These are phyloP conservation scores for Corvus moneduloides DNA, from an alignment of 2,113 vertebrate genomes.

Conservation along the genomic window DNA sequence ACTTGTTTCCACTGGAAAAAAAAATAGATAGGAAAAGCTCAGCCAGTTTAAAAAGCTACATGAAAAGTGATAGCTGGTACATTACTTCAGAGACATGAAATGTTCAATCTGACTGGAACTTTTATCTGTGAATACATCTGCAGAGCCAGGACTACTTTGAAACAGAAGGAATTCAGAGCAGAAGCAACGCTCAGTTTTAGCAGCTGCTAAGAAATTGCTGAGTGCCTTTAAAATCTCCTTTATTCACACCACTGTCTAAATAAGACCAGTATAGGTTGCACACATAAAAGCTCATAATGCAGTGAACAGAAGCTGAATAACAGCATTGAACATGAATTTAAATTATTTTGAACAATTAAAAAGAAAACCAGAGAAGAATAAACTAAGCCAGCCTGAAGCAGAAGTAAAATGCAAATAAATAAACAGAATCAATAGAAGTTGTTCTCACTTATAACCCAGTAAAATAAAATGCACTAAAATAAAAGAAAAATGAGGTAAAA, in stretches of 20 bases:
- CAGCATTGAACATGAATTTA: background rate
- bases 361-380: background rate
- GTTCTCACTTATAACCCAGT: background rate
- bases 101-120: background rate
- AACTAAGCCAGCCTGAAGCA: background rate
- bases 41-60: background rate
- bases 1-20: background rate
- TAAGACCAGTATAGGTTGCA: background rate
- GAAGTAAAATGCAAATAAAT: background rate
- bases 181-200: background rate
- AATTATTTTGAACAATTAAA: slow-evolving; percentile 8
- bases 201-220: background rate
- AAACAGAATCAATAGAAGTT: background rate
- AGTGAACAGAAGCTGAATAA: background rate
- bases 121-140: slow-evolving; percentile 38
- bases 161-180: slow-evolving; percentile 17
- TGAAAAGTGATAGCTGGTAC: background rate
- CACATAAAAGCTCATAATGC: background rate
- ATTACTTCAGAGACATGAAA: background rate
- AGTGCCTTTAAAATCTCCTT: background rate
- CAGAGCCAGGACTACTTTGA: background rate
- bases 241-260: background rate
- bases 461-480: background rate
- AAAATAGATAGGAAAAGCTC: background rate
- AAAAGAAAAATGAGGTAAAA: background rate